Evolutionary conservation across 2,888 invertebrate genomes (phyloP), one percentile per base, ranked within the genome.

Genomic region (Drosophila rellima): DNA sequence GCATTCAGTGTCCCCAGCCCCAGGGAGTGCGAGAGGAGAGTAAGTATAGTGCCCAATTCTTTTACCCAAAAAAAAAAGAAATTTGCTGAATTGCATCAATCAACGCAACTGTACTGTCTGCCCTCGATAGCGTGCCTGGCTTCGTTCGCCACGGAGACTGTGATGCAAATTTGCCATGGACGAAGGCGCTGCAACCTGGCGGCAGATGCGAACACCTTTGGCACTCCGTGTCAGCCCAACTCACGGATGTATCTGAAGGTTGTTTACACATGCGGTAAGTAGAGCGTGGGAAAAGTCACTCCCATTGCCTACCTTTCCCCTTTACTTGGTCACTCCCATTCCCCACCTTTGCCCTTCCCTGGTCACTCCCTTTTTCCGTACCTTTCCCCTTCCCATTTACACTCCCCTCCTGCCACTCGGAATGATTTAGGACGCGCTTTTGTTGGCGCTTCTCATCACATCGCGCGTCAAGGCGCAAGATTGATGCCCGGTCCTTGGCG

Each of bases 1-100:
- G 96, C 82, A 95, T 97, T 84, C 97, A 97, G 90, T 97, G 97
- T 91, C 96, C 97, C 0, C 97, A 97, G 91, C 96, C 96, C 0
- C 95, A 95, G 90, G 97, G 97, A 55, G 96, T 97, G 90, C 95
- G 95, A 74, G 97, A 97, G 92, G 97, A 97, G 94, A 97, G 97
- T 97, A 93, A 95, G 96, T 95, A 69, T 47, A 42, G 5, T 15
- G 20, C 13, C n/a, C 20, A 8, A 10, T 11, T 5, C 0, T 4
- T 11, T n/a, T n/a, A 2, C 3, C 1, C 29, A 10, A 29, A 29
- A 11, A 3, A 11, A 33, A 2, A 7, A n/a, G n/a, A n/a, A n/a
- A n/a, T n/a, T n/a, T 39, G 47, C 8, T 29, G 18, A 37, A 31
- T 40, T 45, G 64, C 68, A 71, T 74, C 65, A 64, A 72, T 81